Conservation (phyloP, 2,113 vertebrate genomes). For the Prunella fulvescens region DNA sequence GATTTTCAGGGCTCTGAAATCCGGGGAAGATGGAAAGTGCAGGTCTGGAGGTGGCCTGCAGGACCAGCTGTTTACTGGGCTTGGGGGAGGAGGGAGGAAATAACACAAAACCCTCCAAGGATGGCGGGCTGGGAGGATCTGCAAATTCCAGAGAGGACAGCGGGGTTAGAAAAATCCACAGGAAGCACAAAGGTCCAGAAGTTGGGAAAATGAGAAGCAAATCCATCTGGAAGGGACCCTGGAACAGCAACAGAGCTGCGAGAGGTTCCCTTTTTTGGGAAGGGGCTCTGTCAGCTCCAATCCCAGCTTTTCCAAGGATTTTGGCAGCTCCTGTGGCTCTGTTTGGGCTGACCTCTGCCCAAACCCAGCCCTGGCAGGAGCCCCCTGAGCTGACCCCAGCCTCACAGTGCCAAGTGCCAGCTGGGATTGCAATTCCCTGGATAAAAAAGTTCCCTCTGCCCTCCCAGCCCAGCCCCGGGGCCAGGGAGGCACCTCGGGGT, state of each 20-base stretch:
- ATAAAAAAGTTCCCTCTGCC: background rate
- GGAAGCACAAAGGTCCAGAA: conserved; percentile 11
- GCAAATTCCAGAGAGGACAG: conserved; percentile 58
- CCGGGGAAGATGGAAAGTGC: background rate
- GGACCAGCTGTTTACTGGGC: background rate
- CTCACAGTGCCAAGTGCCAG: background rate
- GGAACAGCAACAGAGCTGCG: background rate
- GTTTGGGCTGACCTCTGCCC: rapidly evolving
- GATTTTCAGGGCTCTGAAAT: background rate
- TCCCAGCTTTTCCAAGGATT: background rate
- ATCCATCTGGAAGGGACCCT: conserved; percentile 5
- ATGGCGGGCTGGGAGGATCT: conserved; percentile 23
- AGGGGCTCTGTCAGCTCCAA: background rate
- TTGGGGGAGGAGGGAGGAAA: conserved; percentile 14
- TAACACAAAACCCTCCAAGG: conserved; percentile 24
- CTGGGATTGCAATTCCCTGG: background rate
- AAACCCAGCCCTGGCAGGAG: background rate
- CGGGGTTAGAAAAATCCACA: conserved; percentile 20
- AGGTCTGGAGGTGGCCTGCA: background rate
- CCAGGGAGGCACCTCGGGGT: background rate
- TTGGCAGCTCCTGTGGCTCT: background rate
- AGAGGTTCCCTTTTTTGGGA: background rate
- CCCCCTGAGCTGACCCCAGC: background rate
- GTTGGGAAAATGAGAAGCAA: background rate
- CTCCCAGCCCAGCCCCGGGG: background rate